Evolutionary conservation across 2,888 invertebrate genomes (phyloP), one percentile per base, ranked within the genome.

Genomic region (Archaeoteleia sp.): DNA sequence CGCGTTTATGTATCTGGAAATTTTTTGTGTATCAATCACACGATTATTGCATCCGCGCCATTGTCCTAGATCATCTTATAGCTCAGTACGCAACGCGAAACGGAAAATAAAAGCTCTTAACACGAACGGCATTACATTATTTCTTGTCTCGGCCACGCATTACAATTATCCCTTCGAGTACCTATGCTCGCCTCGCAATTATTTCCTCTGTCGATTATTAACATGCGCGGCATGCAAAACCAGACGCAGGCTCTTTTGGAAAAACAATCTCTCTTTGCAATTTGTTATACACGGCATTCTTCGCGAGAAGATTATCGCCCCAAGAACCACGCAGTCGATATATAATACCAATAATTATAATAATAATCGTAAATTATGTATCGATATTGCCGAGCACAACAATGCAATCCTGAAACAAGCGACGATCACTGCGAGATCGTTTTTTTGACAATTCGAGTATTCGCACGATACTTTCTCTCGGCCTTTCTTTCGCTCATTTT

Each of bases 121-220:
- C 35, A 46, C 65, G 58, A 23, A 30, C 40, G 45, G 42, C 45
- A 25, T 29, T 55, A 23, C 53, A 65, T 67, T 67, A 68, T 68
- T 67, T 34, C 55, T 67, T 51, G 65, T 53, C 58, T 42, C 27
- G 53, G 10, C 27, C 25, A 57, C 55, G 62, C 71, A 68, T 67
- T 65, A 67, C 60, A 65, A 61, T 71, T 71, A 71, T 65, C 48
- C 54, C 61, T 65, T 35, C 54, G 61, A 65, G 57, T 62, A 51
- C 45, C 39, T 45, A 39, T 42, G 62, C 53, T 55, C 45, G 53
- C 37, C 67, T 45, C 54, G 61, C 61, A 67, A 67, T 66, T 68
- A 62, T 68, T 68, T 67, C 71, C 65, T 43, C 72, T 65, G 73
- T 71, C 74, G 71, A 74, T 74, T 74, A 74, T 72, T 71, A 51